Evolutionary conservation across 2,888 invertebrate species (phyloP), one percentile per base, ranked within the genome.

Genomic region (Hedya salicella): DNA sequence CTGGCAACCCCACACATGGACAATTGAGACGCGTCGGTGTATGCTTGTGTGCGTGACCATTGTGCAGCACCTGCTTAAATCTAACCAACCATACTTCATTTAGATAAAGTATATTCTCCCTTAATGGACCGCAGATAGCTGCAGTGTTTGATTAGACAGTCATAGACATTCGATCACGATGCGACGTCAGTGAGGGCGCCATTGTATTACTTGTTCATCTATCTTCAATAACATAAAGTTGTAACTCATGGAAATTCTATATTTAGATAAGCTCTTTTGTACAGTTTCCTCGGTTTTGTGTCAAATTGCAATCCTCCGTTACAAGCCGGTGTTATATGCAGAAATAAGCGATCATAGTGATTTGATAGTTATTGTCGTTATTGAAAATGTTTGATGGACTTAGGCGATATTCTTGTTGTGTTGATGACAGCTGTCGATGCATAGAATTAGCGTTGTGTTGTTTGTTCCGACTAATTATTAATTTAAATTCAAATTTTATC

Each of bases 111-210:
- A 9, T 44, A 57, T 32, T 44, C 46, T 57, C 32, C 32, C 25
- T 46, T n/a, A 9, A 16, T 9, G 25, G 6, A 0, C 3, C 0
- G 14, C 2, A 2, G 9, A 54, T 14, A 19, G 25, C 52, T 56
- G 42, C 44, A 36, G 50, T 32, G 14, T 61, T 40, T 53, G 62
- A 62, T 62, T 42, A 52, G 50, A 61, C 42, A 44, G 36, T 62
- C 52, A 53, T 19, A 54, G 62, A 46, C 44, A 62, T 36, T 61
- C 60, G 40, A 61, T 61, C 60, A 61, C 60, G 49, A 17, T 50
- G 25, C 60, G 21, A 57, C 30, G 16, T 40, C 21, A 19, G 40
- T 19, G 52, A 6, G 6, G 14, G 30, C 16, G 44, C 56, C 17
- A 57, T 57, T 57, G 57, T 57, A 44, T 32, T 21, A 19, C 46